Conservation (phyloP, 2,888 invertebrate species). For the Acronicta alni region DNA sequence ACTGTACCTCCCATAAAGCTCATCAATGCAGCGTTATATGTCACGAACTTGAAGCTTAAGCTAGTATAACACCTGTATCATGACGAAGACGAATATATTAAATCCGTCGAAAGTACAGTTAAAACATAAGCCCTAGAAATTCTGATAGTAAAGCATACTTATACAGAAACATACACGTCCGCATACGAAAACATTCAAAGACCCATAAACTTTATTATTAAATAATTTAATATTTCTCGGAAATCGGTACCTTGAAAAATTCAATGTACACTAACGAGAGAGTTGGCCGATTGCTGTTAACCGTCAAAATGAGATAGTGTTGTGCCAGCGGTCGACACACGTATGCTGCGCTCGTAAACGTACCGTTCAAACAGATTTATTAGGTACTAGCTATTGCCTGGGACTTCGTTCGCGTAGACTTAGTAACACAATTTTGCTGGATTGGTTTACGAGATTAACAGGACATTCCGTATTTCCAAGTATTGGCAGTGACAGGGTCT, state of each 20-base stretch:
- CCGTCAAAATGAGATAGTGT: slow-evolving; percentile 58
- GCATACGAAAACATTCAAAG: slow-evolving; percentile 8
- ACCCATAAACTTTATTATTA: slow-evolving; percentile 31
- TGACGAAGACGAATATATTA: slow-evolving; percentile 7
- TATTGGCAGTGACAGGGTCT: no score
- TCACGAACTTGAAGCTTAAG: slow-evolving; percentile 40
- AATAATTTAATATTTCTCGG: slow-evolving; percentile 30
- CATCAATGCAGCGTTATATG: slow-evolving; percentile 45
- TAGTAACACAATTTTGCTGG: no score
- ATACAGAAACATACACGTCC: slow-evolving; percentile 8
- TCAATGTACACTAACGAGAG: slow-evolving; percentile 44
- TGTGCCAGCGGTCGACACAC: slow-evolving; percentile 29
- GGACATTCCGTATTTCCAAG: no score
- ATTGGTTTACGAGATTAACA: no score
- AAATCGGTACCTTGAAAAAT: slow-evolving; percentile 36
- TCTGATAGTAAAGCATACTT: neutral
- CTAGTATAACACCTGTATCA: slow-evolving; percentile 36
- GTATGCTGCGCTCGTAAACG: slow-evolving; percentile 56
- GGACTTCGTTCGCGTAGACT: no score
- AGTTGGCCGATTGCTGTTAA: slow-evolving; percentile 44
- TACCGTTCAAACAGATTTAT: slow-evolving; percentile 59
- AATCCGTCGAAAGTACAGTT: no score
- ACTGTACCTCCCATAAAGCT: slow-evolving; percentile 3
- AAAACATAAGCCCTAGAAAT: neutral
- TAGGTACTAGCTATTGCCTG: slow-evolving; percentile 30